Conservation (phyloP, 2,797 vertebrate species). For the Sphenodon punctatus region DNA sequence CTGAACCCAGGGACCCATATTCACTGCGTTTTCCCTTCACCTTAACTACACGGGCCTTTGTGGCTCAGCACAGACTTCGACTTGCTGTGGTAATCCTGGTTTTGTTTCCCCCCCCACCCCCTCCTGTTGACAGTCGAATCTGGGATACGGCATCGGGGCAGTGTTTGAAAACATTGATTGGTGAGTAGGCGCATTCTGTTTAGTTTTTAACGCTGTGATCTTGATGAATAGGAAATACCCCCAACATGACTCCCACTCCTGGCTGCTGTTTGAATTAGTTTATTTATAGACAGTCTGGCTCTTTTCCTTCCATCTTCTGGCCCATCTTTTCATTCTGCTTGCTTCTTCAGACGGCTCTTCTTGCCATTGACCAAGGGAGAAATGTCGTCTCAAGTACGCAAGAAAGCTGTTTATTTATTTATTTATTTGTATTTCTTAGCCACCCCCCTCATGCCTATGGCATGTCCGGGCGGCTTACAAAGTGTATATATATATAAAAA, state of each 20-base stretch:
- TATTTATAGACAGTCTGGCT: not conserved
- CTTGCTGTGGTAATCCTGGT: too few species aligned
- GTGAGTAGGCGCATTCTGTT: too few species aligned
- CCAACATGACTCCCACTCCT: not conserved
- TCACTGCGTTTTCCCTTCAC: too few species aligned
- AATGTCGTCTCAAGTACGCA: accelerated
- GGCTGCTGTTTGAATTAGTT: not conserved
- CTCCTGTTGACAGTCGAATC: conserved; percentile 86
- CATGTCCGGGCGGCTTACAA: not conserved
- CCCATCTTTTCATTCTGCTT: not conserved
- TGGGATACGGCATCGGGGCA: conserved; percentile 99
- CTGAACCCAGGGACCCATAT: too few species aligned
- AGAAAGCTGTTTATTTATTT: not conserved
- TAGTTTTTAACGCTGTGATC: accelerated
- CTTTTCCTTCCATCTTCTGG: not conserved
- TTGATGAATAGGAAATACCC: not conserved
- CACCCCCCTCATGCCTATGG: too few species aligned
- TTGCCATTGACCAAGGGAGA: not conserved
- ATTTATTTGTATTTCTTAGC: too few species aligned
- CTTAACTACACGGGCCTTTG: too few species aligned
- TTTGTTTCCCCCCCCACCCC: not conserved
- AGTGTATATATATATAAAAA: not conserved
- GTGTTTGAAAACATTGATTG: conserved; percentile 98
- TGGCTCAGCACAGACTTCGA: too few species aligned
- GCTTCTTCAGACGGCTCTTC: not conserved